Evolutionary conservation across 1,140 invertebrate species (phyloP), one percentile per base, ranked within the genome.

Genomic region (Microplitis demolitor): DNA sequence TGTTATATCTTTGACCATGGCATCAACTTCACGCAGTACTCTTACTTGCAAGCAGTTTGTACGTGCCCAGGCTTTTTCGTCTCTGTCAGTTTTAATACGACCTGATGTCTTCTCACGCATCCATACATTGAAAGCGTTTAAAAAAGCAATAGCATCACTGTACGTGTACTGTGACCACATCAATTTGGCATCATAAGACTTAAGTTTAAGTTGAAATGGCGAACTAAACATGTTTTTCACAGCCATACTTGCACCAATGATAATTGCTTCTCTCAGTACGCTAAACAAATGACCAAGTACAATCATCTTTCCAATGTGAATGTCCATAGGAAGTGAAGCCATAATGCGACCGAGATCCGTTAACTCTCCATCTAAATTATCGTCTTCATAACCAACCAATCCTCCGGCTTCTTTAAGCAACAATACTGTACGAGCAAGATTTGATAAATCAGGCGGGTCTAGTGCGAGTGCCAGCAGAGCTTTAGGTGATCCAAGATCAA

Each of bases 231-330:
- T 88, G 78, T 91, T 94, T 78, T 94, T 96, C 1, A 94, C 88
- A 2, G 92, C 92, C 85, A 98, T 89, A 6, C 93, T 92, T 72
- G 95, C 94, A 75, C 94, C 96, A 82, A 98, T 98, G 66, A 97
- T 93, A 39, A 98, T 91, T 8, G 92, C 88, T 74, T 98, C 96
- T 34, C 95, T 91, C 0, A 98, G 82, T 50, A 95, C 90, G 69
- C 94, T 95, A 80, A 95, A 98, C 13, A 95, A 91, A 83, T 97
- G 91, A 1, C 97, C 97, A 0, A 98, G 85, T 53, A 96, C 87
- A 51, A 99, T 94, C 0, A 99, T 86, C 80, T 97, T 97, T 9
- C 93, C 90, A 4, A 97, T 81, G 54, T 90, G 89, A 11, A 97
- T 91, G 80, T 97, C 94, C 0, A 98, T 78, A 0, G 97, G 97